phyloP scores from a whole-genome alignment of 2,888 invertebrate species.

The Drosophila nigritarsus region DNA sequence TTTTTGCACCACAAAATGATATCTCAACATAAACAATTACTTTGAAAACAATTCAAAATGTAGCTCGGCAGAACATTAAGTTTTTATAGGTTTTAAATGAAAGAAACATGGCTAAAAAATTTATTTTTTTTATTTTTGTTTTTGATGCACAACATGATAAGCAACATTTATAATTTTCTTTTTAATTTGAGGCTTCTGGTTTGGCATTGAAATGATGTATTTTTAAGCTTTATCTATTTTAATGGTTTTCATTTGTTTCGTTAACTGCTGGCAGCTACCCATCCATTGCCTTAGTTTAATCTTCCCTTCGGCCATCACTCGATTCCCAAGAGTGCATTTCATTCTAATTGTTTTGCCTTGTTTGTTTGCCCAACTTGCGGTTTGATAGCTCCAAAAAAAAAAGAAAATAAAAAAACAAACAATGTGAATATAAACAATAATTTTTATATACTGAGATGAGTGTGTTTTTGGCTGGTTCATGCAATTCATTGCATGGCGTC shows the following conservation, averaged over 20 bases:
- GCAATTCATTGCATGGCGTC: slow-evolving; percentile 59
- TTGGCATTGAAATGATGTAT: slow-evolving; percentile 23
- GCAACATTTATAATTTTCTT: neutral
- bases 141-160: neutral
- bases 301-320: slow-evolving; percentile 33
- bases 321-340: slow-evolving; percentile 78
- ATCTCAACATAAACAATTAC: neutral
- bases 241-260: slow-evolving; percentile 33
- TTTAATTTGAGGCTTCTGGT: neutral
- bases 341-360: slow-evolving; percentile 82
- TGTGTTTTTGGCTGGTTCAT: slow-evolving; percentile 25
- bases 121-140: neutral
- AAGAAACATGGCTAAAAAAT: neutral
- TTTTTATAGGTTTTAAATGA: slow-evolving; percentile 8
- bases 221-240: slow-evolving; percentile 41
- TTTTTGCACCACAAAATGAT: neutral
- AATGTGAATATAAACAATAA: slow-evolving; percentile 29
- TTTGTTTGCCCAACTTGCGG: slow-evolving; percentile 60
- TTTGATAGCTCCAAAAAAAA: slow-evolving; percentile 27
- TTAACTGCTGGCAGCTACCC: slow-evolving; percentile 10
- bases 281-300: slow-evolving; percentile 23
- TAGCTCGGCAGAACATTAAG: neutral
- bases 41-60: neutral
- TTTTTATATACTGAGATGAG: slow-evolving; percentile 26
- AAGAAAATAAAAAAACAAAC: slow-evolving; percentile 2